Evolutionary conservation across 2,888 invertebrate genomes (phyloP).

Genomic region (Biston betularia): DNA sequence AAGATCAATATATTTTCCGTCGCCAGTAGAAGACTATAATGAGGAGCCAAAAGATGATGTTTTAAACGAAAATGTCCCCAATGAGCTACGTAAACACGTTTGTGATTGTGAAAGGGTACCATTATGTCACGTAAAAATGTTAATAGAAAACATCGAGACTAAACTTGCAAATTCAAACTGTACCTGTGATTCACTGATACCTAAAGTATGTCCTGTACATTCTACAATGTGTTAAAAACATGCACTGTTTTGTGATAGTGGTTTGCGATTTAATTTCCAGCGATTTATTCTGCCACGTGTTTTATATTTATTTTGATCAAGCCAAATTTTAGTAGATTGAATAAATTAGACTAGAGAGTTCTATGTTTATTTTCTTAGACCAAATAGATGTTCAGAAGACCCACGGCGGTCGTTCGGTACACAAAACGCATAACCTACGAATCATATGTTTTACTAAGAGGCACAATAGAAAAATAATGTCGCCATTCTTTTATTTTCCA

Average conservation of each 20-base stretch:
- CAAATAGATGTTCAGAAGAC: no score
- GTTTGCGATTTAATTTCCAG: conserved; percentile 22
- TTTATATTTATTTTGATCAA: conserved; percentile 2
- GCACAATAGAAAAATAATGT: no score
- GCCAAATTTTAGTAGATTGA: conserved; percentile 3
- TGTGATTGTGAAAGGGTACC: conserved; percentile 76
- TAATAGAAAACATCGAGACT: conserved; percentile 73
- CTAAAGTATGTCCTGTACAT: conserved; percentile 73
- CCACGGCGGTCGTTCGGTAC: no score
- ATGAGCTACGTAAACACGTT: conserved; percentile 35
- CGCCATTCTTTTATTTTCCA: no score
- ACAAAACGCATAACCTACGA: no score
- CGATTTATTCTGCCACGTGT: conserved; percentile 15
- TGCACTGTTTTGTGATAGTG: conserved; percentile 26
- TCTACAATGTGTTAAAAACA: conserved; percentile 40
- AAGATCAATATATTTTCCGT: conserved; percentile 55
- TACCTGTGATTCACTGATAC: conserved; percentile 70
- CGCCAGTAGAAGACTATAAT: conserved; percentile 39
- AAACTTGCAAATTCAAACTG: conserved; percentile 68
- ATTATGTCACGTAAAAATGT: conserved; percentile 79
- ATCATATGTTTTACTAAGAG: no score
- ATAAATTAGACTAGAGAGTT: conserved; percentile 2
- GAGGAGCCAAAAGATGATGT: conserved; percentile 40
- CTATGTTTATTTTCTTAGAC: neutral
- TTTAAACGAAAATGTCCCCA: conserved; percentile 30